These are phyloP conservation scores for Nerophis ophidion DNA, from an alignment of 2,113 vertebrate species.

Conservation along the genomic window DNA sequence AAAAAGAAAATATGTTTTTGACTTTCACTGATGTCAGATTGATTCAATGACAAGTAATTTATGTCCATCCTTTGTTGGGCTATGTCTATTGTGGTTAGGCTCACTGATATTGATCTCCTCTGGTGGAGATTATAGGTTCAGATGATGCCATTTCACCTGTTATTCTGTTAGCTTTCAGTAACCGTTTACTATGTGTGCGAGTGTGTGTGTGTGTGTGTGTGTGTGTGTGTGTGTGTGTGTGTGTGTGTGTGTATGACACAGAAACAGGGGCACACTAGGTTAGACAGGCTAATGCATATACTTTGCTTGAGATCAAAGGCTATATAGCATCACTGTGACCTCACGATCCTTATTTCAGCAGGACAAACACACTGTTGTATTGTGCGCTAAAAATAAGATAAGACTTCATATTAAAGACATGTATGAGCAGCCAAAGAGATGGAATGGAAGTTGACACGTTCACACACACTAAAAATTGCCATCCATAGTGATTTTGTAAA, in stretches of 20 bases:
- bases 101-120: slow-evolving; percentile 29
- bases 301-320: slow-evolving; percentile 42
- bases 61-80: slow-evolving; percentile 16
- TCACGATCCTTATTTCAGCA: slow-evolving; percentile 39
- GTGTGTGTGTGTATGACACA: slow-evolving; percentile 14
- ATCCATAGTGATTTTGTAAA: slow-evolving; percentile 8
- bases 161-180: slow-evolving; percentile 32
- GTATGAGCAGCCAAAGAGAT: slow-evolving; percentile 1
- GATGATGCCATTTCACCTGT: slow-evolving; percentile 29
- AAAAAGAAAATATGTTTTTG: neutral
- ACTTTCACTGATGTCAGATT: slow-evolving; percentile 12
- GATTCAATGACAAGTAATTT: slow-evolving; percentile 20
- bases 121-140: slow-evolving; percentile 21
- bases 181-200: neutral
- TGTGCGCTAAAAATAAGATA: slow-evolving; percentile 10
- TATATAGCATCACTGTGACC: slow-evolving; percentile 40
- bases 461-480: slow-evolving; percentile 9
- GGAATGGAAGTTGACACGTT: neutral
- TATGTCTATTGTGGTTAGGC: slow-evolving; percentile 19
- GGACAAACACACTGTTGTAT: slow-evolving; percentile 37
- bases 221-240: slow-evolving; percentile 14
- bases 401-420: neutral
- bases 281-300: slow-evolving; percentile 47
- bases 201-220: neutral
- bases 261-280: slow-evolving; percentile 21